phyloP scores from a whole-genome alignment of 37 sponge, comb jelly and placozoan genomes.

The Diacarnus erythraeanus region DNA sequence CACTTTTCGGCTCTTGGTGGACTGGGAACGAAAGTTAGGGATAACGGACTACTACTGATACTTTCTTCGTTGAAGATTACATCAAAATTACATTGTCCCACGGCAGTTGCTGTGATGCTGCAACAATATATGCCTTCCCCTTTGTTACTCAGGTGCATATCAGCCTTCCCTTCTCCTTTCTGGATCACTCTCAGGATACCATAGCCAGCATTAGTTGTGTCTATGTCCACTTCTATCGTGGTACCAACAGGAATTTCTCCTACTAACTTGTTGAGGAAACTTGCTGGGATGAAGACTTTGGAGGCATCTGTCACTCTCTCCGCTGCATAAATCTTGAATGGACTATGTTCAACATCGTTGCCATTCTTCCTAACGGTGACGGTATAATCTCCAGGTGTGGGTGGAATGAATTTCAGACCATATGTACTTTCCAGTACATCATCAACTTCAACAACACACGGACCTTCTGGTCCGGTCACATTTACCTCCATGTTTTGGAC shows the following conservation, averaged over 20 bases:
- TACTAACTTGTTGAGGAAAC: constrained; percentile 18
- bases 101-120: constrained; percentile 16
- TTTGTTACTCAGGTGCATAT: constrained; percentile 23
- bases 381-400: constrained; percentile 27
- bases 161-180: constrained; percentile 37
- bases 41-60: constrained; percentile 54
- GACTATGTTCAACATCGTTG: constrained; percentile 1
- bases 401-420: constrained; percentile 26
- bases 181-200: constrained; percentile 60
- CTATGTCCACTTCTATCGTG: constrained; percentile 35
- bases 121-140: constrained; percentile 30
- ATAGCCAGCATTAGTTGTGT: constrained; percentile 68
- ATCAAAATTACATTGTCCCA: constrained; percentile 35
- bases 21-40: constrained; percentile 13
- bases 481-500: background rate
- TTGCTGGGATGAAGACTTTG: constrained; percentile 46
- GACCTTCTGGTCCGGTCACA: constrained; percentile 24
- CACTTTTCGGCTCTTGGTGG: constrained; percentile 47
- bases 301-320: constrained; percentile 32
- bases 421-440: background rate
- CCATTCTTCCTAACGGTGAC: constrained; percentile 20
- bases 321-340: constrained; percentile 34
- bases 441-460: background rate
- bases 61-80: constrained; percentile 48
- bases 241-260: constrained; percentile 39